phyloP scores from a whole-genome alignment of 2,797 vertebrate species.

The Erethizon dorsatum region DNA sequence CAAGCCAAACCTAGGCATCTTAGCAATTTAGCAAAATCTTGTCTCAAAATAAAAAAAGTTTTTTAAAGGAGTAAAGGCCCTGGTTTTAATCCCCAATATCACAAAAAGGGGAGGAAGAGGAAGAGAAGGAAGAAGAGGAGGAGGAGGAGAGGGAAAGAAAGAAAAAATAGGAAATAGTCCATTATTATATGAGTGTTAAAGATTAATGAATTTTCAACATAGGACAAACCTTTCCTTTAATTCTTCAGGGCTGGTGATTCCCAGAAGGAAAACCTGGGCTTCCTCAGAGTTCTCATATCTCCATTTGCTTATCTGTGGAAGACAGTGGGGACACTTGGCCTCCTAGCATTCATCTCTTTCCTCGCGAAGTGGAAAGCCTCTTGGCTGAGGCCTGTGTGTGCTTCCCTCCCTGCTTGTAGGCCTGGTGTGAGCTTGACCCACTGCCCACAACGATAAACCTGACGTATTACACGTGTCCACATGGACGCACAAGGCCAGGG shows the following conservation, averaged over 20 bases:
- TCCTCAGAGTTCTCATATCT: neutral
- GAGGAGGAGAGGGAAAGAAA: neutral
- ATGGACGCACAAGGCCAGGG: too few species aligned
- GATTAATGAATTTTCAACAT: neutral
- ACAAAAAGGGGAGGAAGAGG: neutral
- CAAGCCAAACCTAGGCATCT: neutral
- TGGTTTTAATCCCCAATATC: neutral
- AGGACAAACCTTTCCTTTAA: neutral
- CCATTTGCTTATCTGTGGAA: conserved; percentile 31
- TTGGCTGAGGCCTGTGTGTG: neutral
- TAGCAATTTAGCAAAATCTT: neutral
- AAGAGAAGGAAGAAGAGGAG: neutral
- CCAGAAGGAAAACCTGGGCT: neutral
- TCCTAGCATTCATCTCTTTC: neutral
- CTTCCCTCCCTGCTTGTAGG: neutral
- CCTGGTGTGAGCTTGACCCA: neutral
- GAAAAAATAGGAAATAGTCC: too few species aligned
- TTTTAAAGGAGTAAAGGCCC: neutral
- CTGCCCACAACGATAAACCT: neutral
- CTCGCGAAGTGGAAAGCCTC: neutral
- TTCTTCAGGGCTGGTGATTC: neutral
- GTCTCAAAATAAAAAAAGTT: neutral
- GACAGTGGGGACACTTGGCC: neutral
- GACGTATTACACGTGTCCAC: neutral
- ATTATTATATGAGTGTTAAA: neutral